These are phyloP conservation scores for Reinhardtius hippoglossoides DNA, from an alignment of 2,113 vertebrate genomes.

Conservation along the genomic window DNA sequence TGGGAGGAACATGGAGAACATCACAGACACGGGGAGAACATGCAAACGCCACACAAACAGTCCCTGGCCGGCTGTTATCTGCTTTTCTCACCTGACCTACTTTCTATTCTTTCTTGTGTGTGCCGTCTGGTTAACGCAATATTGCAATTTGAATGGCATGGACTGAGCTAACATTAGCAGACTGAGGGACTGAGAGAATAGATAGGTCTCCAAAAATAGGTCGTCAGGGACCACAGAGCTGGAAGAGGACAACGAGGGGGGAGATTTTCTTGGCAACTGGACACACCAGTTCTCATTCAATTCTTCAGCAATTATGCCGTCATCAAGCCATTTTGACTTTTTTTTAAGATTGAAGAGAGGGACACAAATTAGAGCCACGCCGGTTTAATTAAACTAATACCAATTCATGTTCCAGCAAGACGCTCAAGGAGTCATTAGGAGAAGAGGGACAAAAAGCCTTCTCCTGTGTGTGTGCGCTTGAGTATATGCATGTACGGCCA, in stretches of 20 bases:
- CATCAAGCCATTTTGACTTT: slow-evolving; percentile 77
- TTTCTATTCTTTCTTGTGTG: no score
- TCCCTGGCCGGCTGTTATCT: no score
- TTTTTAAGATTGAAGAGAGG: slow-evolving; percentile 56
- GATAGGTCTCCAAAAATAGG: slow-evolving; percentile 66
- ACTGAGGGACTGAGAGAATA: slow-evolving; percentile 53
- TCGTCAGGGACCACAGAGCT: slow-evolving; percentile 6
- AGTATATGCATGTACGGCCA: not conserved
- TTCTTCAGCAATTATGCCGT: slow-evolving; percentile 78
- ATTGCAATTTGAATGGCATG: not conserved
- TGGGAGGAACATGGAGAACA: no score
- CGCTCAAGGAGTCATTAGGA: slow-evolving; percentile 67
- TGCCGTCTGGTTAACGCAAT: no score
- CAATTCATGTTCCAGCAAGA: slow-evolving; percentile 70
- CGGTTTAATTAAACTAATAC: slow-evolving; percentile 83
- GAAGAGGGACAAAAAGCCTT: slow-evolving; percentile 34
- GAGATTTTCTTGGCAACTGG: slow-evolving; percentile 9
- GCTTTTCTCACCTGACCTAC: no score
- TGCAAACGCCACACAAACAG: no score
- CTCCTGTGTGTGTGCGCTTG: slow-evolving; percentile 11
- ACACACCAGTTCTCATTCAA: slow-evolving; percentile 64
- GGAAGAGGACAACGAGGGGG: not conserved
- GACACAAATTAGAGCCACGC: slow-evolving; percentile 66
- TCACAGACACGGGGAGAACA: no score
- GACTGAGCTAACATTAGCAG: not conserved